Evolutionary conservation across 2,797 vertebrate genomes (phyloP), one percentile per base, ranked within the genome.

Genomic region (Centroberyx gerrardi): DNA sequence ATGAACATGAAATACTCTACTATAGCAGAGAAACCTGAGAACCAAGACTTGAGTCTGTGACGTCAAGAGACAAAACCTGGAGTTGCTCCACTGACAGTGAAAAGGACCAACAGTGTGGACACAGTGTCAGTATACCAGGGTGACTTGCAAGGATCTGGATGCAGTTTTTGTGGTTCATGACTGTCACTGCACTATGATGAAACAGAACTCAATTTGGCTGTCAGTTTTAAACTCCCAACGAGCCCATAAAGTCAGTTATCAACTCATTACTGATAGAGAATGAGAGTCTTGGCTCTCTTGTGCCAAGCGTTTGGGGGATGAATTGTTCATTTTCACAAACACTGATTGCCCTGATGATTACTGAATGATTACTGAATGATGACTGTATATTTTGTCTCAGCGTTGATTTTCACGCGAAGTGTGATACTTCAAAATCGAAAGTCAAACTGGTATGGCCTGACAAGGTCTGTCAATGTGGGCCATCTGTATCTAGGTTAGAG

Each of bases 401-500:
- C 22, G 14, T 9, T 52, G 8, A 18, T 42, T 58, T 46, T 71
- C 3, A 5, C 8, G 15, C 2, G 0, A 13, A 8, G 2, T 29
- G 8, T 27, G 38, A 54, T 6, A 40, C 5, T 42, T 42, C 40
- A 42, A 42, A 36, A 13, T 42, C 40, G 14, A 56, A 78, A 65
- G 13, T 48, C 28, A 63, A 65, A 69, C 12, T 33, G 31, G 14
- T 7, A 12, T 31, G 15, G 13, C 31, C 42, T 31, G 42, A 22
- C 15, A 62, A n/a, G 13, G 13, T 38, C 42, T 31, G 42, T 14
- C 15, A 62, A n/a, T 29, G 62, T 36, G 5, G 6, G n/a, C 3
- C 15, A 62, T 48, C 17, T 68, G 55, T 68, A 76, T 58, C 40
- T 68, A 51, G 76, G 71, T 68, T 58, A 68, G 28, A 31, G 22